phyloP scores from a whole-genome alignment of 2,113 vertebrate genomes.

The Cinclus mexicanus region DNA sequence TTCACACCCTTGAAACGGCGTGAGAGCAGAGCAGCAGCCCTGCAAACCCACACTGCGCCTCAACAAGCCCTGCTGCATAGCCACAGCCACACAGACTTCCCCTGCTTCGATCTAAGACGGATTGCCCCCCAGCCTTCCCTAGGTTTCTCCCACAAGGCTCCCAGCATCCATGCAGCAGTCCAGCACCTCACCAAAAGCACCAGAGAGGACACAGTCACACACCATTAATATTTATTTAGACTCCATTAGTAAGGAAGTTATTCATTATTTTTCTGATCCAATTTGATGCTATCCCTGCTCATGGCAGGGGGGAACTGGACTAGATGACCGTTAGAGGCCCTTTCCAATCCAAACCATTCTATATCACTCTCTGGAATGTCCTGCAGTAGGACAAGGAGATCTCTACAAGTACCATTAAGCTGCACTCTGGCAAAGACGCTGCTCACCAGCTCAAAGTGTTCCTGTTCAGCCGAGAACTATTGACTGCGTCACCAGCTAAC shows the following conservation, averaged over 20 bases:
- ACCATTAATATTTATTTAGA: not conserved
- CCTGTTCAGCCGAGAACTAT: not conserved
- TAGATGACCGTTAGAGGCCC: not conserved
- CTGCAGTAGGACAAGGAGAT: not conserved
- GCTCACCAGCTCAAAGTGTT: not conserved
- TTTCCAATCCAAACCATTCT: not conserved
- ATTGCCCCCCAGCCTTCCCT: rapidly evolving
- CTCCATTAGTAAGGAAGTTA: not conserved
- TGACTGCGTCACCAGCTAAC: not conserved
- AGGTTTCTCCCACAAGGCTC: not conserved
- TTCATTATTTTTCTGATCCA: not conserved
- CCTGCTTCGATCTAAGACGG: rapidly evolving
- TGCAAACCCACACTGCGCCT: rapidly evolving
- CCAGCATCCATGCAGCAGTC: not conserved
- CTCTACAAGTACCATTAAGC: not conserved
- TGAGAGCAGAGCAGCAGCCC: not conserved
- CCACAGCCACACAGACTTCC: rapidly evolving
- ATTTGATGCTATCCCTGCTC: not conserved
- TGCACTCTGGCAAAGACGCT: not conserved
- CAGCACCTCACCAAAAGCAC: not conserved
- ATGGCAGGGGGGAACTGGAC: rapidly evolving
- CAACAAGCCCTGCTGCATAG: not conserved
- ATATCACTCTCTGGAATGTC: not conserved
- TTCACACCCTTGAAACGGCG: rapidly evolving
- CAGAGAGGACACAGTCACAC: not conserved